Evolutionary conservation across 1,140 invertebrate species (phyloP), one percentile per base, ranked within the genome.

Genomic region (Tetramorium parvispinum): DNA sequence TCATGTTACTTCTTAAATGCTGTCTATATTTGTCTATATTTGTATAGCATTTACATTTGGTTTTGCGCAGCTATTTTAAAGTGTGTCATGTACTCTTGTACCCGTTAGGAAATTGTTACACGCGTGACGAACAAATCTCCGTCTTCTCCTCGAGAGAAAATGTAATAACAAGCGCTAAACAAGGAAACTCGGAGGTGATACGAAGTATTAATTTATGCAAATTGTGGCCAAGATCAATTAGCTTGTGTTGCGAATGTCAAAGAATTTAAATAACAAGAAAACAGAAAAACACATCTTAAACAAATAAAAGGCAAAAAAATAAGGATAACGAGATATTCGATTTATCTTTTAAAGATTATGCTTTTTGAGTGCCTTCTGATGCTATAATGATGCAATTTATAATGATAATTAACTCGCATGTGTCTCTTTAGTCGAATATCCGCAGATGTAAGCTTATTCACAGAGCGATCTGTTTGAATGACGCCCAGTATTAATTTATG

Each of bases 201-300:
- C 16, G 3, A 88, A 51, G 61, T 76, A 85, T 87, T 91, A 90
- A 88, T 87, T 90, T 37, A 11, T 71, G 78, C 27, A 88, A 91
- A 86, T 91, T 91, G n/a, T 21, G 3, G 32, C 11, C 49, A 21
- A 65, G 27, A 5, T 2, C 5, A 0, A 53, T 55, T 71, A 43
- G 32, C 32, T 32, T 2, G 16, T 21, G 21, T 8, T 13, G 21
- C 18, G n/a, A 21, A 11, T 32, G 11, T 32, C 37, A 3, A 71
- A 43, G 2, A 83, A 59, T 18, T 21, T 0, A 21, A 37, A 55
- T 11, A 55, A 65, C 24, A 21, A 21, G 27, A n/a, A 13, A 65
- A 65, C 24, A 21, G n/a, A n/a, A n/a, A 13, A 65, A 51, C 16
- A 53, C 32, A 32, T 4, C 32, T 32, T 32, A 59, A 63, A 86